Percentiles rank a stretch among this genome's conserved stretches.
These are phyloP conservation scores for Petrophora chlorosata DNA, from an alignment of 2,888 invertebrate genomes.

Conservation along the genomic window DNA sequence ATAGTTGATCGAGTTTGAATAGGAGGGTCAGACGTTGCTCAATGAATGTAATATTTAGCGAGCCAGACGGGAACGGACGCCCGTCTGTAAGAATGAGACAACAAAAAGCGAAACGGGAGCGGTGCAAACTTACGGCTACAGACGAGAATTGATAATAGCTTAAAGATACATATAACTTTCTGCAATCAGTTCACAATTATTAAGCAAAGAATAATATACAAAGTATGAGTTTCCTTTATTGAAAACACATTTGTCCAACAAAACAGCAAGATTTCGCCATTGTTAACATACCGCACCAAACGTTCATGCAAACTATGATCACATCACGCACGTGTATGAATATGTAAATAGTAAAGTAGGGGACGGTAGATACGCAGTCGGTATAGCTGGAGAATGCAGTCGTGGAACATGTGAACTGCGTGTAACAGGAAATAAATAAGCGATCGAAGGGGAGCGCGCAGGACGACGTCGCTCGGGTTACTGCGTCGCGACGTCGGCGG, in stretches of 20 bases:
- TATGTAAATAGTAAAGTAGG: constrained; percentile 24
- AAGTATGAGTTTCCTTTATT: constrained; percentile 20
- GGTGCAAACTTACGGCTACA: constrained; percentile 48
- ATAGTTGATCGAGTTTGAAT: constrained; percentile 40
- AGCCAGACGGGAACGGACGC: constrained; percentile 39
- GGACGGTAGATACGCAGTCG: constrained; percentile 23
- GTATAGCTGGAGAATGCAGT: constrained; percentile 46
- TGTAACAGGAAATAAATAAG: constrained; percentile 48
- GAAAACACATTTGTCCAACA: constrained; percentile 25
- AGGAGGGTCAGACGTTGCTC: constrained; percentile 45
- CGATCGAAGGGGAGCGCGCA: constrained; percentile 69
- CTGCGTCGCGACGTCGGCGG: constrained; percentile 76
- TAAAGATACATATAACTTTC: constrained; percentile 35
- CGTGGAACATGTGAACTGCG: constrained; percentile 53
- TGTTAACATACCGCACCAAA: constrained; percentile 33
- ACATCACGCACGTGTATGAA: constrained; percentile 36
- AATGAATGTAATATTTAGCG: constrained; percentile 58
- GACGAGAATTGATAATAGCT: constrained; percentile 47
- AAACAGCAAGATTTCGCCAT: constrained; percentile 29
- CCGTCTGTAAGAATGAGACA: constrained; percentile 44
- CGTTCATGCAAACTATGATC: constrained; percentile 32
- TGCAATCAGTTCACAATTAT: constrained; percentile 10
- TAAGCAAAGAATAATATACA: constrained; percentile 4
- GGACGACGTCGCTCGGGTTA: constrained; percentile 78
- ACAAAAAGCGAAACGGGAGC: constrained; percentile 43